Conservation (phyloP, 2,888 invertebrate genomes). For the Brachyptera risi region DNA sequence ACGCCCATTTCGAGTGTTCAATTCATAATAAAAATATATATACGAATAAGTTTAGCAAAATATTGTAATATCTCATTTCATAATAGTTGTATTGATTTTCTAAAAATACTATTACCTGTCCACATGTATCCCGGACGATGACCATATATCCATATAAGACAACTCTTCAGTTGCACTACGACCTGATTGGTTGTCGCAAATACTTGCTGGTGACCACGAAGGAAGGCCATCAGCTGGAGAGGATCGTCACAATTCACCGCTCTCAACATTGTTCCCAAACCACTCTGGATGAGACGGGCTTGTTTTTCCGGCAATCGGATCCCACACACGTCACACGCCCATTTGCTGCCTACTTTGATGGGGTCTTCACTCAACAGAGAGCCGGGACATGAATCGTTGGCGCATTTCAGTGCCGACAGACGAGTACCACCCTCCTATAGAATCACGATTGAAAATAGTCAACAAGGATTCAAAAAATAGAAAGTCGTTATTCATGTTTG, state of each 20-base stretch:
- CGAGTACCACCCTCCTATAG: constrained; percentile 56
- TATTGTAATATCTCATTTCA: no score
- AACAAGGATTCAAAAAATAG: constrained; percentile 4
- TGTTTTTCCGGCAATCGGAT: constrained; percentile 50
- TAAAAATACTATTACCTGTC: no score
- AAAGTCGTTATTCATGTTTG: neutral
- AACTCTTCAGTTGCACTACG: constrained; percentile 58
- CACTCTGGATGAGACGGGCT: constrained; percentile 23
- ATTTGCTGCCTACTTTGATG: constrained; percentile 49
- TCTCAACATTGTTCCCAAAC: constrained; percentile 52
- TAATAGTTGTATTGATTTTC: no score
- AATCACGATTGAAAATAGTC: no score
- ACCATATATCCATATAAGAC: constrained; percentile 58
- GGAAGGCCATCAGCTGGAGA: constrained; percentile 53
- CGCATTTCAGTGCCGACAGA: constrained; percentile 56
- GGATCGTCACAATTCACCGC: constrained; percentile 51
- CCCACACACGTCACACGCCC: constrained; percentile 58
- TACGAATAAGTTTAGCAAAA: no score
- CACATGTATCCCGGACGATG: constrained; percentile 53
- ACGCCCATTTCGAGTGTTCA: no score
- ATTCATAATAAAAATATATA: no score
- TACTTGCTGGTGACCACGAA: constrained; percentile 52
- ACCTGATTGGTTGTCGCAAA: constrained; percentile 59
- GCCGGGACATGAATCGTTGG: constrained; percentile 50
- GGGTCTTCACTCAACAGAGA: constrained; percentile 56